These are phyloP conservation scores for Polymixis lichenea DNA, from an alignment of 2,888 invertebrate species.

Conservation along the genomic window DNA sequence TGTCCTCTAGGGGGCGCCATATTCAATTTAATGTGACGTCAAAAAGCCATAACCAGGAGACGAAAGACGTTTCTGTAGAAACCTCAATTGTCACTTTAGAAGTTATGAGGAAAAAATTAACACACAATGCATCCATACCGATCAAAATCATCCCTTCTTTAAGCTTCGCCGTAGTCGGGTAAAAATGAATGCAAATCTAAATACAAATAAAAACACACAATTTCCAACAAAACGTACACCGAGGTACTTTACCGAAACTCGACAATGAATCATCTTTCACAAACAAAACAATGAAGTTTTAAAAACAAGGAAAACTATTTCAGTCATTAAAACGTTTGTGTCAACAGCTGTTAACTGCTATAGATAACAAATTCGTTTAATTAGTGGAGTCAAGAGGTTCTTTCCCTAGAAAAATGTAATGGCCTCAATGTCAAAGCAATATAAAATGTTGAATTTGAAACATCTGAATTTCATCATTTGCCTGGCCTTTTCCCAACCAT, in stretches of 20 bases:
- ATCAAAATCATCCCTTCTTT: too few species aligned
- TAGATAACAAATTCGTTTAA: conserved; percentile 12
- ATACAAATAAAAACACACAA: neutral
- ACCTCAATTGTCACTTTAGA: too few species aligned
- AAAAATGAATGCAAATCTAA: neutral
- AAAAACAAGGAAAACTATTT: conserved; percentile 26
- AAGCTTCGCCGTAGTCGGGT: too few species aligned
- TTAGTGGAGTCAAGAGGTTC: conserved; percentile 1
- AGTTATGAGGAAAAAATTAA: too few species aligned
- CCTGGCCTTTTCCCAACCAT: too few species aligned
- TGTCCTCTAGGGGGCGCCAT: too few species aligned
- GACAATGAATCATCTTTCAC: conserved; percentile 23
- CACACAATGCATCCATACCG: too few species aligned
- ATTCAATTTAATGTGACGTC: too few species aligned
- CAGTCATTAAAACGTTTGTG: neutral
- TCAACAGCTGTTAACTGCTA: conserved; percentile 5
- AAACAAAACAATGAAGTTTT: conserved; percentile 9
- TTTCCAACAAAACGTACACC: neutral
- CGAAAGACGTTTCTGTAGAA: too few species aligned
- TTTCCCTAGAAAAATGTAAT: conserved; percentile 21
- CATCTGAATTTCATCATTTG: neutral
- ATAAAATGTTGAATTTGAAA: conserved; percentile 1
- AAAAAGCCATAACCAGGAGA: too few species aligned
- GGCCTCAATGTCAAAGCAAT: neutral
- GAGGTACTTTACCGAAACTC: conserved; percentile 41